phyloP scores from a whole-genome alignment of 2,888 invertebrate species.

The Cryptops parisi region DNA sequence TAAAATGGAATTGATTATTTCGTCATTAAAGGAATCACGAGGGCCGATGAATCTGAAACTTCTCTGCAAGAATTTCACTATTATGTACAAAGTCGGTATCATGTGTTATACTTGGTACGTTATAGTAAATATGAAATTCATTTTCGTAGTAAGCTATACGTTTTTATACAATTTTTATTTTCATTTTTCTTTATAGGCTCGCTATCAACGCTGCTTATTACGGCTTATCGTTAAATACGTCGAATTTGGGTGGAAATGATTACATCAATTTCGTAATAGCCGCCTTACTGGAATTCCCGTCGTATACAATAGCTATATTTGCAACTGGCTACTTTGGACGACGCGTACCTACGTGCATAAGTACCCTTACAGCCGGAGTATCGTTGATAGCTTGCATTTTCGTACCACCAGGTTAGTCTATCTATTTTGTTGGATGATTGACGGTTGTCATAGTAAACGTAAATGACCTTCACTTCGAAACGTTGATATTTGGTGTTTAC shows the following conservation, averaged over 20 bases:
- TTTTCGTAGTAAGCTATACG: no score
- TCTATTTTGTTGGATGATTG: no score
- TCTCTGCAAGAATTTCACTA: no score
- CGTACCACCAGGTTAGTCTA: slow-evolving; percentile 40
- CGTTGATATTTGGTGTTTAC: no score
- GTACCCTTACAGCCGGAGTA: slow-evolving; percentile 48
- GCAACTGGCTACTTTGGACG: slow-evolving; percentile 55
- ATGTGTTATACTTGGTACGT: not conserved
- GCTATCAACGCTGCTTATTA: slow-evolving; percentile 63
- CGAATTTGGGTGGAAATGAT: slow-evolving; percentile 52
- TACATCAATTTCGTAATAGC: slow-evolving; percentile 56
- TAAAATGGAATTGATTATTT: no score
- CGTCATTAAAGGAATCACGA: no score
- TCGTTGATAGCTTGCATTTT: slow-evolving; percentile 43
- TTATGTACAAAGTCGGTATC: not conserved
- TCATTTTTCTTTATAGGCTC: slow-evolving; percentile 40
- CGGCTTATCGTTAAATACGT: slow-evolving; percentile 59
- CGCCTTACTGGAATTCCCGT: slow-evolving; percentile 61
- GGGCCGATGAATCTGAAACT: no score
- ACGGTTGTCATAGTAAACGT: no score
- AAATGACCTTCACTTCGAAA: no score
- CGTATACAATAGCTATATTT: slow-evolving; percentile 38
- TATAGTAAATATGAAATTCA: no score
- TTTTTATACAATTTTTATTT: no score
- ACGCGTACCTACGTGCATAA: slow-evolving; percentile 49